Evolutionary conservation across 2,888 invertebrate species (phyloP), one percentile per base, ranked within the genome.

Genomic region (Trachelus troglodyta): DNA sequence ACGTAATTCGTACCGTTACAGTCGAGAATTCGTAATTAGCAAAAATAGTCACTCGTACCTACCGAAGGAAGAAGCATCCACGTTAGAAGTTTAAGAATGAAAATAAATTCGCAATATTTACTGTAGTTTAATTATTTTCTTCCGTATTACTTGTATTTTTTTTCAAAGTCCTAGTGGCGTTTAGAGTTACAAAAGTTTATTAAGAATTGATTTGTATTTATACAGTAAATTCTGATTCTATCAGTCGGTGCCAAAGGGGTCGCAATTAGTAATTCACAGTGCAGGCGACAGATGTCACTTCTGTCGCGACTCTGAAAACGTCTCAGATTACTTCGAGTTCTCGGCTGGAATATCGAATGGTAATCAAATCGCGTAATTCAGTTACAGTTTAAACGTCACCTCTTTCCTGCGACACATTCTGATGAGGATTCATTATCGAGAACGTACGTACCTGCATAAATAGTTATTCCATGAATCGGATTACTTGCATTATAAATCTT

Each of bases 1-100:
- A 82, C 81, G 81, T 82, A 78, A 73, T 79, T 73, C 81, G 78
- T 81, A 82, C 81, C 81, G 81, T 82, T 82, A 82, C 76, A 23
- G 40, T 56, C 6, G 15, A 71, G 71, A 30, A 71, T 31, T 71
- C 1, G 34, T n/a, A 34, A 30, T 33, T 71, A 31, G 31, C 1
- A 71, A 15, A 71, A 71, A 71, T 23, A 23, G 23, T 56, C 23
- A 56, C 23, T 23, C 2, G 2, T 23, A 56, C 40, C 1, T 56
- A 23, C 23, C 1, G 15, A 56, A 23, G 6, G 6, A 56, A 15
- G 9, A 56, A 56, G 23, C 15, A 9, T 56, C 40, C 23, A 9
- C 40, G 40, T 23, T 9, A 56, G 1, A 4, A 9, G 40, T 23
- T 56, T 6, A 23, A 56, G 15, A 56, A 9, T 56, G 2, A 56